phyloP scores from a whole-genome alignment of 2,888 invertebrate species.

The Halocaridina rubra region DNA sequence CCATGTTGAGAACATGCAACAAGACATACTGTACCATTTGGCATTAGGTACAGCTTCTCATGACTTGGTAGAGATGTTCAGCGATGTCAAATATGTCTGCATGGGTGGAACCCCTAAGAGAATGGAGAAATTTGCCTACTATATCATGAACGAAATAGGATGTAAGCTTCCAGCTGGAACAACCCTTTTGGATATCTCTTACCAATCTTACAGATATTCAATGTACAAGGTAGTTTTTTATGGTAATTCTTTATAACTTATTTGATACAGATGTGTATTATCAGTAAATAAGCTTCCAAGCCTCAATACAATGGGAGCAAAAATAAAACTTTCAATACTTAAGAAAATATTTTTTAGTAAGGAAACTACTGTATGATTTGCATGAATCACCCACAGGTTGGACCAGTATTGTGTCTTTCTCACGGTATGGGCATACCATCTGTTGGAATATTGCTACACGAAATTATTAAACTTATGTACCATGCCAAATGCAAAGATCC shows the following conservation, averaged over 20 bases:
- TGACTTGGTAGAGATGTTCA: slow-evolving; percentile 75
- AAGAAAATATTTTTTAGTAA: too few species aligned
- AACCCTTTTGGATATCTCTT: slow-evolving; percentile 87
- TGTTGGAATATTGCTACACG: slow-evolving; percentile 93
- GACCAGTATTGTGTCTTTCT: slow-evolving; percentile 96
- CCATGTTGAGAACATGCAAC: slow-evolving; percentile 91
- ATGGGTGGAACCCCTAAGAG: slow-evolving; percentile 96
- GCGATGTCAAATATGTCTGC: slow-evolving; percentile 84
- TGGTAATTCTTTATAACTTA: too few species aligned
- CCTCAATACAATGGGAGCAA: too few species aligned
- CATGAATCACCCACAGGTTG: slow-evolving; percentile 71
- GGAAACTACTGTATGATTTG: too few species aligned
- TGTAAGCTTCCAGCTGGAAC: slow-evolving; percentile 90
- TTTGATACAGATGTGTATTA: too few species aligned
- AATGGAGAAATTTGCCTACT: slow-evolving; percentile 92
- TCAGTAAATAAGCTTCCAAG: too few species aligned
- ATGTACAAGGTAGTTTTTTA: slow-evolving; percentile 90
- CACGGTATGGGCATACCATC: slow-evolving; percentile 99
- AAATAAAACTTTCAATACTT: too few species aligned
- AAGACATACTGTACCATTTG: slow-evolving; percentile 92
- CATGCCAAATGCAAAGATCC: slow-evolving; percentile 90
- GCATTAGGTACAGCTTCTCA: slow-evolving; percentile 92
- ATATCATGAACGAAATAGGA: slow-evolving; percentile 89
- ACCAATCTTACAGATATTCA: slow-evolving; percentile 90
- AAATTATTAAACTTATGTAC: slow-evolving; percentile 95